phyloP scores from a whole-genome alignment of 1,140 invertebrate species.

The Calliopsis andreniformis region DNA sequence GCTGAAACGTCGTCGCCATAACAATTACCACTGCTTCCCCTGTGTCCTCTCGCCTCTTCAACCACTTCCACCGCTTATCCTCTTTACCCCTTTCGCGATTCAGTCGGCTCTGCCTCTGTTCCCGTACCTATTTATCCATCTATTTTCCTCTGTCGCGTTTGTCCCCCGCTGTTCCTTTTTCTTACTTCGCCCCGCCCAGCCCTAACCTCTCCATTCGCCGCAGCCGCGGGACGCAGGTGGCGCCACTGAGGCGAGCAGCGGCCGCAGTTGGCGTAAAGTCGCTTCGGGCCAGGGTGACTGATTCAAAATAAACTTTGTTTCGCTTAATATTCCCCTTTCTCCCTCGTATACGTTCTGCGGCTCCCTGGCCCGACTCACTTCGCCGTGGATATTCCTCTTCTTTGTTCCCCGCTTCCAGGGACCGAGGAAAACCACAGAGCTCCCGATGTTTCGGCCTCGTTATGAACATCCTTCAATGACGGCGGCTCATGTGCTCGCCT shows the following conservation, averaged over 20 bases:
- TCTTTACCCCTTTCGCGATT: not conserved
- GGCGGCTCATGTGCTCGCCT: constrained; percentile 7
- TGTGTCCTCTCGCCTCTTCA: constrained; percentile 17
- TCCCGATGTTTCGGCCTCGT: constrained; percentile 10
- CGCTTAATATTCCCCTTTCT: constrained; percentile 50
- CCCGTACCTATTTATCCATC: constrained; percentile 26
- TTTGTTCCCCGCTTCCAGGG: not conserved
- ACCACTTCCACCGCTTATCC: not conserved
- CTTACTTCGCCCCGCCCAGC: not conserved
- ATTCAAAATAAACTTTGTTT: constrained; percentile 71
- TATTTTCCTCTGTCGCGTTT: constrained; percentile 12
- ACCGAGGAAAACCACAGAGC: constrained; percentile 29
- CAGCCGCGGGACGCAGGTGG: constrained; percentile 16
- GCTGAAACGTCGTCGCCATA: constrained; percentile 65
- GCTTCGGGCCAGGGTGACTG: constrained; percentile 47
- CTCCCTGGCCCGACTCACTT: too few species aligned
- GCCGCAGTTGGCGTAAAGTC: constrained; percentile 35
- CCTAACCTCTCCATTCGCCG: constrained; percentile 3
- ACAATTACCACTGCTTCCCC: constrained; percentile 63
- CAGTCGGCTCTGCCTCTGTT: not conserved
- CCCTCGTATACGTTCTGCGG: constrained; percentile 23
- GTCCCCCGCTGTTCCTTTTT: constrained; percentile 17
- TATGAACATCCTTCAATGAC: constrained; percentile 39
- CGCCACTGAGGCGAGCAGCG: not conserved
- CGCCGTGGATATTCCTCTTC: constrained; percentile 2